A percentile compares a stretch with the other conserved stretches of the same genome.
phyloP scores from a whole-genome alignment of 2,113 vertebrate species.

The Thermophis baileyi region DNA sequence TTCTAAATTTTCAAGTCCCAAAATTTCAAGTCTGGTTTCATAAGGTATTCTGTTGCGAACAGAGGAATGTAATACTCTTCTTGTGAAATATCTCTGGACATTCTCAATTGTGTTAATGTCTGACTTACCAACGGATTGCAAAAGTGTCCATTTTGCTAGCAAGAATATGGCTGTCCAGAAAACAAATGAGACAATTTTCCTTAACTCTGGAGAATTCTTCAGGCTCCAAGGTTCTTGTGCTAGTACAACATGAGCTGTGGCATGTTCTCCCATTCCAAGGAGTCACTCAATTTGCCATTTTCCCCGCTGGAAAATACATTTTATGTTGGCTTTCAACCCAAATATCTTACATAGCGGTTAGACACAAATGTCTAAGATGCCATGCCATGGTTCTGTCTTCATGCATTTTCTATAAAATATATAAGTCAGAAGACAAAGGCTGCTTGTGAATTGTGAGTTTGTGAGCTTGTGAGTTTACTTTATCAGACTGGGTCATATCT shows the following conservation, averaged over 20 bases:
- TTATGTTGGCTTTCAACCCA: constrained; percentile 43
- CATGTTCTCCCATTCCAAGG: neutral
- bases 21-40: no score
- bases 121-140: neutral
- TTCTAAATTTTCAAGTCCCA: no score
- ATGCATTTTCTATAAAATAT: constrained; percentile 24
- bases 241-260: neutral
- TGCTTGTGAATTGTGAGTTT: constrained; percentile 61
- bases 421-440: constrained; percentile 43
- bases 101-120: no score
- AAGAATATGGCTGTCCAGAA: neutral
- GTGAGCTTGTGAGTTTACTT: constrained; percentile 56
- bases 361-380: neutral
- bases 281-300: neutral
- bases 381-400: constrained; percentile 39
- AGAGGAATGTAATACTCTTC: no score
- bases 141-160: neutral
- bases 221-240: neutral
- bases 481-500: constrained; percentile 56
- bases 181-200: neutral
- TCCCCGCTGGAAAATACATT: neutral
- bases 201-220: neutral
- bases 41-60: no score
- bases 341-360: constrained; percentile 24
- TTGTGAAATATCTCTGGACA: no score